Conservation (phyloP, 2,797 vertebrate genomes). For the Chiroxiphia lanceolata region DNA sequence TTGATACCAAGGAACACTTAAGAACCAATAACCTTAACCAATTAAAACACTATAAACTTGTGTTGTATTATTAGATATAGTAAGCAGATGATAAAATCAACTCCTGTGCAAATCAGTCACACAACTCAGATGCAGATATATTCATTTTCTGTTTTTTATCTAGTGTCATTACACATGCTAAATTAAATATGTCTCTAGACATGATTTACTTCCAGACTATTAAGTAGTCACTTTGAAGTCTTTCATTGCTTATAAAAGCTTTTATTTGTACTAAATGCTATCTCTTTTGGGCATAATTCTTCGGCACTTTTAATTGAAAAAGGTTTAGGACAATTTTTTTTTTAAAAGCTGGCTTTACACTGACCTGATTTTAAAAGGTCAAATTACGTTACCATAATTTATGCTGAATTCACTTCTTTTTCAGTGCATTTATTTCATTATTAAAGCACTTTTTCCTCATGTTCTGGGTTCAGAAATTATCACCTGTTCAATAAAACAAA, state of each 20-base stretch:
- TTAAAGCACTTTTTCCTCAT: neutral
- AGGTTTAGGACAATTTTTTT: neutral
- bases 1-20: constrained; percentile 20
- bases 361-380: neutral
- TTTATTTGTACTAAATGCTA: neutral
- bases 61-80: neutral
- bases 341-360: neutral
- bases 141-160: neutral
- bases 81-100: neutral
- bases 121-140: neutral
- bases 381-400: neutral
- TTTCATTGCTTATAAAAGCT: neutral
- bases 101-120: neutral
- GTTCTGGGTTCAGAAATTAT: neutral
- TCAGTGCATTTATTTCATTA: neutral
- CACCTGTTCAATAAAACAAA: neutral
- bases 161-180: neutral
- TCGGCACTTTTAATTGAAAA: neutral
- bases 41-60: constrained; percentile 12
- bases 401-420: neutral
- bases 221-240: neutral
- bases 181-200: neutral
- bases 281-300: neutral
- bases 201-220: neutral
- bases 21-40: constrained; percentile 15